phyloP scores from a whole-genome alignment of 2,888 invertebrate genomes.

The Panzeria rudis region DNA sequence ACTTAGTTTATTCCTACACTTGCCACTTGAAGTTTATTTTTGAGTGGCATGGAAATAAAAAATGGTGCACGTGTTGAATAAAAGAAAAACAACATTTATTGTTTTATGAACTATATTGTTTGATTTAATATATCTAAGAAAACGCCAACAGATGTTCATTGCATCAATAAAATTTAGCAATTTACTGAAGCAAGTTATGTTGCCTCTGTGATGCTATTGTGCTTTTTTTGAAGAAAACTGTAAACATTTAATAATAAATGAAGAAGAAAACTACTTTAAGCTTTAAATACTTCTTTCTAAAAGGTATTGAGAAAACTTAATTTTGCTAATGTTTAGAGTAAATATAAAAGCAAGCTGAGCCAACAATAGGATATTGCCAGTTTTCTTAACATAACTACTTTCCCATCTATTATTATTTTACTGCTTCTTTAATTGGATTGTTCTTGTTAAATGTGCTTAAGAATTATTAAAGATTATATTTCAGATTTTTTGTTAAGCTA shows the following conservation, averaged over 20 bases:
- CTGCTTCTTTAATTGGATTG: slow-evolving; percentile 25
- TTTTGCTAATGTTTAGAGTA: background rate
- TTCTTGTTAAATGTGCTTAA: slow-evolving; percentile 39
- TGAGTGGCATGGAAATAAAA: slow-evolving; percentile 3
- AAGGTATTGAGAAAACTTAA: background rate
- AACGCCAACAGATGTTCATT: slow-evolving; percentile 53
- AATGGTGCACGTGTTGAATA: slow-evolving; percentile 35
- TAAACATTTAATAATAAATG: background rate
- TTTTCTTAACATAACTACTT: background rate
- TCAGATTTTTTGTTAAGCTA: slow-evolving; percentile 30
- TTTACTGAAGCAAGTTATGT: slow-evolving; percentile 24
- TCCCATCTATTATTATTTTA: slow-evolving; percentile 9
- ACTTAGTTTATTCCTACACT: background rate
- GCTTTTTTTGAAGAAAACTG: background rate
- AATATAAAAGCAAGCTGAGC: background rate
- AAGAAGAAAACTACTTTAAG: slow-evolving; percentile 23
- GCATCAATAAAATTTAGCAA: slow-evolving; percentile 38
- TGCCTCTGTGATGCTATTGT: background rate
- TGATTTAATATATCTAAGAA: slow-evolving; percentile 50
- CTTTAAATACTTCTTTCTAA: slow-evolving; percentile 6
- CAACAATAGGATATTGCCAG: background rate
- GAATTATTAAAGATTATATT: slow-evolving; percentile 45
- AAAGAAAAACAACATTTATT: slow-evolving; percentile 5
- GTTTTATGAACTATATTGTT: slow-evolving; percentile 43
- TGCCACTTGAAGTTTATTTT: background rate